phyloP scores from a whole-genome alignment of 2,113 vertebrate species.

The Probosciger aterrimus region DNA sequence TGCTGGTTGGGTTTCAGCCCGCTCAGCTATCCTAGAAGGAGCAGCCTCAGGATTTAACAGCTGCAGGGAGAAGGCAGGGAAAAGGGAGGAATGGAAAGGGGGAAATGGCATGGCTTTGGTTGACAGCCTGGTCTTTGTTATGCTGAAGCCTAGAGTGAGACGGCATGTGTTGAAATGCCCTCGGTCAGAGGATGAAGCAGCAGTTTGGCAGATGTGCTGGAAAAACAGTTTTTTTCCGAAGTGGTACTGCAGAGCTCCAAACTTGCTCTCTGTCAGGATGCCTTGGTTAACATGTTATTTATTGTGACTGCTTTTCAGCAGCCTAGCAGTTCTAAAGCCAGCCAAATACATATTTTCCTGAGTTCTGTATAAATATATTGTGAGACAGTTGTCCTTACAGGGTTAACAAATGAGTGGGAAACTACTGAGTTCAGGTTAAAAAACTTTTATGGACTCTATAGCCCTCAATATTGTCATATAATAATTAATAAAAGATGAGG shows the following conservation, averaged over 20 bases:
- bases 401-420: not conserved
- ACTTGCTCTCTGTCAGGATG: not conserved
- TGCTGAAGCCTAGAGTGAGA: accelerated
- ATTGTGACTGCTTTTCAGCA: not conserved
- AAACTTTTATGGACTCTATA: not conserved
- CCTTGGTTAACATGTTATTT: not conserved
- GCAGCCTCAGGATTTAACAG: not conserved
- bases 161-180: not conserved
- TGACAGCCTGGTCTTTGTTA: not conserved
- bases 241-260: not conserved
- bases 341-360: not conserved
- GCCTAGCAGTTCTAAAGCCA: not conserved
- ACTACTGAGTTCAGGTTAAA: not conserved
- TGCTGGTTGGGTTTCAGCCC: too few relatives aligned
- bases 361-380: not conserved
- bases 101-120: too few relatives aligned
- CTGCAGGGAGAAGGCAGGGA: not conserved
- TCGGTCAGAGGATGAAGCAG: not conserved
- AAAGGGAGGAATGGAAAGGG: not conserved
- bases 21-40: not conserved
- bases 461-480: not conserved
- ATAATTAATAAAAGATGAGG: not conserved
- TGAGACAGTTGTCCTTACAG: not conserved
- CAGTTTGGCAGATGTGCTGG: not conserved
- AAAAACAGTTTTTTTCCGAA: not conserved